Evolutionary conservation across 2,888 invertebrate species (phyloP), one percentile per base, ranked within the genome.

Genomic region (Sinotaia quadrata): DNA sequence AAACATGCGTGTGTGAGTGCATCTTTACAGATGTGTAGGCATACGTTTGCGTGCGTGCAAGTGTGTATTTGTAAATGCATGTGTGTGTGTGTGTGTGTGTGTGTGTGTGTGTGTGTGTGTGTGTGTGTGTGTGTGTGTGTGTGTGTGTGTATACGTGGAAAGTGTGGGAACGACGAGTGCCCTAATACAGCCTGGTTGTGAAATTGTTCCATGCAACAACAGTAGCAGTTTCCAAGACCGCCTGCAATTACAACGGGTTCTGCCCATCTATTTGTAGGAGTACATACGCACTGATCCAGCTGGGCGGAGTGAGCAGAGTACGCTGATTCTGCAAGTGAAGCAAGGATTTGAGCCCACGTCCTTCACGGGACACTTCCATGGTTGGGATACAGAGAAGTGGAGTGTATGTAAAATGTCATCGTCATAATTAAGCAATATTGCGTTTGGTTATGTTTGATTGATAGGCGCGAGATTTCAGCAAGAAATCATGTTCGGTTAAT

Each of bases 361-460:
- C 37, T 95, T 95, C 89, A 93, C 91, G 80, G 91, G 91, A 31
- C 89, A 93, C 79, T 96, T 96, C 90, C 92, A 92, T 0, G 85
- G 88, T 2, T 96, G 96, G 95, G 91, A 94, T 75, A 65, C 77
- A 1, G 75, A 81, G 29, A 74, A 68, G 44, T 81, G 80, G 82
- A 75, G 72, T 52, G 83, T 83, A 63, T 75, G 81, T 68, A 15
- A 2, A 44, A 41, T 1, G 4, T 58, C 33, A 1, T 58, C 8
- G n/a, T n/a, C n/a, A n/a, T n/a, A n/a, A n/a, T n/a, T n/a, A n/a
- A n/a, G n/a, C n/a, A n/a, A n/a, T n/a, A n/a, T n/a, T n/a, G n/a
- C n/a, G n/a, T n/a, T n/a, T n/a, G n/a, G n/a, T n/a, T n/a, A n/a
- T n/a, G n/a, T n/a, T n/a, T n/a, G n/a, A n/a, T n/a, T n/a, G n/a